Evolutionary conservation across 2,888 invertebrate genomes (phyloP).

Genomic region (Boloria euphrosyne): DNA sequence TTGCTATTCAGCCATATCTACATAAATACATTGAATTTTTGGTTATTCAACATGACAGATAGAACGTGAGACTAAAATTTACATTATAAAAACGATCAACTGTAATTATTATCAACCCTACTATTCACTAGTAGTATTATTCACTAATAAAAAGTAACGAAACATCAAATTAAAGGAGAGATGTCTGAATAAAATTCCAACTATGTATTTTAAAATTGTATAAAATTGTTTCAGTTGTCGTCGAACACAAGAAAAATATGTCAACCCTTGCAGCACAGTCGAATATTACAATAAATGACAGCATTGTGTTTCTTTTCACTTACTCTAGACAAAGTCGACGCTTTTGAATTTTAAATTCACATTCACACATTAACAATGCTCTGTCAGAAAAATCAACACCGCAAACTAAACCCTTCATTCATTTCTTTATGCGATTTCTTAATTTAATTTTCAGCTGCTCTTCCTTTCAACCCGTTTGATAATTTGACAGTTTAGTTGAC

Average conservation of each 20-base stretch:
- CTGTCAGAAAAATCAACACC: constrained; percentile 70
- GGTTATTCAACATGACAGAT: too few relatives aligned
- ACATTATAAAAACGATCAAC: too few relatives aligned
- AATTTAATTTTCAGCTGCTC: constrained; percentile 68
- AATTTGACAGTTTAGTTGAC: constrained; percentile 74
- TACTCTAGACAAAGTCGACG: constrained; percentile 47
- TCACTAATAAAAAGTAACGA: too few relatives aligned
- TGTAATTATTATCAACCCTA: too few relatives aligned
- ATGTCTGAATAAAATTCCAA: background rate
- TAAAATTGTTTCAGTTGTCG: constrained; percentile 20
- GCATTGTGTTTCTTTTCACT: constrained; percentile 45
- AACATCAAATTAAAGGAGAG: too few relatives aligned
- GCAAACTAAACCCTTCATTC: constrained; percentile 62
- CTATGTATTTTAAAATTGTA: constrained; percentile 9
- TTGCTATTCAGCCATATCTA: too few relatives aligned
- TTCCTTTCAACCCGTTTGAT: constrained; percentile 61
- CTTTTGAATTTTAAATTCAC: constrained; percentile 57
- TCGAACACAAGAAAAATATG: constrained; percentile 39
- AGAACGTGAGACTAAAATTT: too few relatives aligned
- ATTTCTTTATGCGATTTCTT: constrained; percentile 50
- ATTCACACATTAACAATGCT: constrained; percentile 54
- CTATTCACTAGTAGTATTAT: too few relatives aligned
- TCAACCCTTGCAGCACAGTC: constrained; percentile 47
- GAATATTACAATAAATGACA: constrained; percentile 51
- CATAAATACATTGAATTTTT: too few relatives aligned